phyloP scores from a whole-genome alignment of 2,888 invertebrate species.

The Oscheius myriophilus region DNA sequence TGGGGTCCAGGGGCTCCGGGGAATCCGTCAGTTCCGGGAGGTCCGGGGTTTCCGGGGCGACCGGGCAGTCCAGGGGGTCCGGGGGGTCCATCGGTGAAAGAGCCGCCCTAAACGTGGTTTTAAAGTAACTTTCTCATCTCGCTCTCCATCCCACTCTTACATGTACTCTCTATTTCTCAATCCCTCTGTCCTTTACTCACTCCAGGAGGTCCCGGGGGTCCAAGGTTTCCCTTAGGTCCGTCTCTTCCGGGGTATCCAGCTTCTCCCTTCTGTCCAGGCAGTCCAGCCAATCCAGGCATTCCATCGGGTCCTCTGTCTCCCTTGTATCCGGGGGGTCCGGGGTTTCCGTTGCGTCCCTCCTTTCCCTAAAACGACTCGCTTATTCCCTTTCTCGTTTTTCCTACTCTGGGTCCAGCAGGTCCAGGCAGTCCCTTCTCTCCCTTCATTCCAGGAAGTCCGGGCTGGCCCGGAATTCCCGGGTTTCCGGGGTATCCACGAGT shows the following conservation, averaged over 20 bases:
- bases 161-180: no score
- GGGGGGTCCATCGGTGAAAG: constrained; percentile 80
- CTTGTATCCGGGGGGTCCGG: constrained; percentile 70
- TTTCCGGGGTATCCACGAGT: constrained; percentile 67
- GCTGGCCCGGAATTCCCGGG: constrained; percentile 74
- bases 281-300: constrained; percentile 71
- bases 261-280: constrained; percentile 73
- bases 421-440: constrained; percentile 76
- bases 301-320: constrained; percentile 70
- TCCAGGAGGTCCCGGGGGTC: constrained; percentile 57
- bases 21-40: constrained; percentile 70
- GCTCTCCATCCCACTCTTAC: not conserved
- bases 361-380: constrained; percentile 60
- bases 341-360: constrained; percentile 67
- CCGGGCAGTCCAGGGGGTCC: constrained; percentile 80
- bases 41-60: constrained; percentile 82
- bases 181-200: constrained; percentile 69
- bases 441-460: constrained; percentile 73
- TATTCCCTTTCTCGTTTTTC: constrained; percentile 17
- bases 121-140: not conserved
- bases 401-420: constrained; percentile 77
- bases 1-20: constrained; percentile 69
- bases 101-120: constrained; percentile 58
- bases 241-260: constrained; percentile 67
- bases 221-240: constrained; percentile 64